Evolutionary conservation across 2,888 invertebrate species (phyloP).

Genomic region (Nemotelus pantherinus): DNA sequence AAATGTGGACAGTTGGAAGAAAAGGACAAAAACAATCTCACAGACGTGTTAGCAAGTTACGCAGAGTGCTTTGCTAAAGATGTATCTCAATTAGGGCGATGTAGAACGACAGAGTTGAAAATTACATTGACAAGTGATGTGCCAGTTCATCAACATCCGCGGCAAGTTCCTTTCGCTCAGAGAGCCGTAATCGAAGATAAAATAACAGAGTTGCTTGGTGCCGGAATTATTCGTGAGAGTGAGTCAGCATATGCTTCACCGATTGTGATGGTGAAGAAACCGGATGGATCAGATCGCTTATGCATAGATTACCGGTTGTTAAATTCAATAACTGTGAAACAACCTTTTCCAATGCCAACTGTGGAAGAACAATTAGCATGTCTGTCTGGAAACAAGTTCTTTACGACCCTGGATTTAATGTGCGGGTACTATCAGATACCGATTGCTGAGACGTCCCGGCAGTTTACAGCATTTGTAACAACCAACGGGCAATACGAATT

Average conservation of each 20-base stretch:
- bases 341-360: constrained; percentile 50
- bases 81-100: neutral
- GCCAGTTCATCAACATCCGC: neutral
- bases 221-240: constrained; percentile 11
- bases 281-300: constrained; percentile 50
- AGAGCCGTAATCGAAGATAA: neutral
- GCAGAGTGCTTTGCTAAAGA: neutral
- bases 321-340: constrained; percentile 42
- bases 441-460: too few species aligned
- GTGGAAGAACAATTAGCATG: constrained; percentile 50
- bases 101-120: neutral
- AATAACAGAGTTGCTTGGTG: neutral
- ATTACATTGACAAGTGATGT: neutral
- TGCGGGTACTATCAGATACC: too few species aligned
- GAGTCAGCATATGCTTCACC: constrained; percentile 49
- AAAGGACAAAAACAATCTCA: neutral
- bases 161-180: neutral
- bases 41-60: neutral
- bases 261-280: constrained; percentile 50
- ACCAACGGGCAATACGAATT: constrained; percentile 37
- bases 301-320: neutral
- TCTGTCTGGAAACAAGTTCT: neutral
- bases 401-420: constrained; percentile 34
- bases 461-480: constrained; percentile 47
- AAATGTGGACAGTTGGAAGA: neutral